Evolutionary conservation across 2,113 vertebrate species (phyloP).

Genomic region (Cyphomyrus plagiostoma): DNA sequence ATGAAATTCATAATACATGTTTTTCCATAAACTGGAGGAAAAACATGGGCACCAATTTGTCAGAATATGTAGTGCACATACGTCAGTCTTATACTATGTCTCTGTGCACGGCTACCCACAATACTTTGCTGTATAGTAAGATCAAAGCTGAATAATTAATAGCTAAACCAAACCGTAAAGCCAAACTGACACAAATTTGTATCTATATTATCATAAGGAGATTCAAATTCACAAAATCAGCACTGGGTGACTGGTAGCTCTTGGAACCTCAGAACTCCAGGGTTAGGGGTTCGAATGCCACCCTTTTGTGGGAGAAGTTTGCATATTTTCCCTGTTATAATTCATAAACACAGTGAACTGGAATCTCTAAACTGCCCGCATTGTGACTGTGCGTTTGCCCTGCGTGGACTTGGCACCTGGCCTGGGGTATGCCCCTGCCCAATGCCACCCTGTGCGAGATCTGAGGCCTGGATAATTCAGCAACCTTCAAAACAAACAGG

Average conservation of each 20-base stretch:
- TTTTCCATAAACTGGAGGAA: neutral
- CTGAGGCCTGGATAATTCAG: neutral
- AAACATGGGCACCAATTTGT: neutral
- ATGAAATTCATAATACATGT: neutral
- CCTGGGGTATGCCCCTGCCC: neutral
- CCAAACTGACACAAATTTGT: neutral
- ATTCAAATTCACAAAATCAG: neutral
- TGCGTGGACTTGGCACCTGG: neutral
- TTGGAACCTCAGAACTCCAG: neutral
- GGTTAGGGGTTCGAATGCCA: neutral
- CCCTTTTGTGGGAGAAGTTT: neutral
- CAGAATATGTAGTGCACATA: neutral
- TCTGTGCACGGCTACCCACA: neutral
- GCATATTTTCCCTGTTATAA: neutral
- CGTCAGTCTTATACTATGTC: neutral
- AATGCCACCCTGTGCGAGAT: neutral
- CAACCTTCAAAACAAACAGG: neutral
- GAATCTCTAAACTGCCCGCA: neutral
- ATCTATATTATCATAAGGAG: neutral
- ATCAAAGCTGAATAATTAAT: neutral
- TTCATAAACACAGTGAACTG: neutral
- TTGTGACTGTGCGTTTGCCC: neutral
- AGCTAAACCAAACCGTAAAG: neutral
- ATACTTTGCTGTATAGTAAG: neutral
- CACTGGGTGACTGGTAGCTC: neutral